Percentiles rank a stretch among this genome's conserved stretches.
These are phyloP conservation scores for Apostichopus japonicus DNA, from an alignment of 35 echinoderm and acorn worm genomes.

Conservation along the genomic window DNA sequence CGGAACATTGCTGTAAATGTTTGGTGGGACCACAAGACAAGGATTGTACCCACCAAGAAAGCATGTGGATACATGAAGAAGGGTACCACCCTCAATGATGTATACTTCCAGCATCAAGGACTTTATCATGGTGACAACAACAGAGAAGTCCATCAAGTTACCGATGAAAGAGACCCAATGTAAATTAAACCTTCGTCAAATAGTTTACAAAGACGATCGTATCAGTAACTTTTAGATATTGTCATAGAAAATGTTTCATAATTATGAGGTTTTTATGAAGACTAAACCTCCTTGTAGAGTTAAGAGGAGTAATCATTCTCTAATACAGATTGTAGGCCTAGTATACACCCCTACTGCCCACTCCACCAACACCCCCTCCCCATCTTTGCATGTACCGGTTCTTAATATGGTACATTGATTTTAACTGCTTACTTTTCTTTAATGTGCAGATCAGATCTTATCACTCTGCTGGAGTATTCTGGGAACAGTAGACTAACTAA, in stretches of 20 bases:
- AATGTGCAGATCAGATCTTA: not conserved
- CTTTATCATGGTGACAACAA: not conserved
- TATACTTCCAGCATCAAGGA: slow-evolving; percentile 35
- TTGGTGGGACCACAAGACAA: slow-evolving; percentile 77
- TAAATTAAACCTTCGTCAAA: not conserved
- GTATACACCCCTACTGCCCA: no score
- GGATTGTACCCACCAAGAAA: slow-evolving; percentile 57
- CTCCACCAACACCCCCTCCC: no score
- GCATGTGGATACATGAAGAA: slow-evolving; percentile 59
- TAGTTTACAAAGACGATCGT: no score
- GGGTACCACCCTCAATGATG: slow-evolving; percentile 62
- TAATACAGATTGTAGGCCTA: no score
- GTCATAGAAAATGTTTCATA: no score
- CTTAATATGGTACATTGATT: no score
- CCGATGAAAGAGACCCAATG: not conserved
- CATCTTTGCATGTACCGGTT: no score
- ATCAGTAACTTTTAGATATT: no score
- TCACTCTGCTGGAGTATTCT: slow-evolving; percentile 1
- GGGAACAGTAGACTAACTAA: not conserved
- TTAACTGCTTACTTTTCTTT: not conserved
- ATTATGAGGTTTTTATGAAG: no score
- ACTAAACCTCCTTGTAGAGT: no score
- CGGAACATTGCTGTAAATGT: slow-evolving; percentile 84
- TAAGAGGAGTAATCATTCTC: no score
- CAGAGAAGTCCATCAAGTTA: not conserved